Base-by-base conservation (phyloP, 2,113 vertebrate species). In the Lagopus leucura region DNA sequence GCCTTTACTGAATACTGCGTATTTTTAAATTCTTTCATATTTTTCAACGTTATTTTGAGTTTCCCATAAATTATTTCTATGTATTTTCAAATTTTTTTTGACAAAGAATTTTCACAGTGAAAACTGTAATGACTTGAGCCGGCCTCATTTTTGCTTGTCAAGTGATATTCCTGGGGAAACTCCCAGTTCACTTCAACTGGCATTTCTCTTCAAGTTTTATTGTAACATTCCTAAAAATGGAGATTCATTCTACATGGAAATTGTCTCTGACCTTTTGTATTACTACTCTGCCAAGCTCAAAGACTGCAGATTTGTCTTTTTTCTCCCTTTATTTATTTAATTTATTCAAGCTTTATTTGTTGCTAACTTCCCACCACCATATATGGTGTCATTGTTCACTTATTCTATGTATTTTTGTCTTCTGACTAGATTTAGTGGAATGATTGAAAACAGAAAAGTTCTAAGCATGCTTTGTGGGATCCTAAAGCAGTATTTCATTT, bases 151-250 rank as follows among this genome's bases (percentile, higher is more conserved):
- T 81, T 75, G 5, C 8, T n/a, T 64, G 12, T 64, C 67, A n/a
- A 67, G 12, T 78, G 30, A 74, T n/a, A 61, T 77, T 88, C 72
- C 86, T 81, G 13, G 52, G 21, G 40, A 88, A 48, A n/a, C 14
- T 43, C 34, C 81, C 25, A 52, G 60, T 60, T 74, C 13, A n/a
- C 50, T 89, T 93, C 61, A 73, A 21, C 25, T 67, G 55, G 3
- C 11, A 82, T 86, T 88, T 94, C 11, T 50, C 36, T 74, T 72
- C 72, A 95, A 88, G n/a, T 75, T 91, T 94, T 78, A 81, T 73
- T 69, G 80, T 74, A 85, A 66, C 67, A 74, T 91, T 94, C 72
- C 88, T 95, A 94, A 94, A 93, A 96, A 94, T 81, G 88, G 80
- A 88, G n/a, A 75, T 91, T 75, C 78, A 81, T 22, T 86, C 58